These are phyloP conservation scores for Tribolium madens DNA, from an alignment of 1,140 invertebrate species.

Conservation along the genomic window DNA sequence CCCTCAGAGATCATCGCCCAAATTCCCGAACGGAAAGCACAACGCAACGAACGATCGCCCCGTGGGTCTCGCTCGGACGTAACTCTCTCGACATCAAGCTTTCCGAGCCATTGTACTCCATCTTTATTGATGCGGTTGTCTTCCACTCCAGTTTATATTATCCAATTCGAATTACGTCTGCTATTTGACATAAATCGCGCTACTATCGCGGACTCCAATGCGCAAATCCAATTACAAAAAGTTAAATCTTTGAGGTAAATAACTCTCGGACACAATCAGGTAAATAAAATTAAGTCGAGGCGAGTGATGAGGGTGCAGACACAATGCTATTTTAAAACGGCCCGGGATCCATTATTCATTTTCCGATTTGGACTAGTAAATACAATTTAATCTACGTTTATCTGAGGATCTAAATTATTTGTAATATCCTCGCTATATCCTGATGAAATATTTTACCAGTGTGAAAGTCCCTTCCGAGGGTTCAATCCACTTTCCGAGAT, in stretches of 20 bases:
- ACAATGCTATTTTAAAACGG: constrained; percentile 6
- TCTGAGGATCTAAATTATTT: constrained; percentile 42
- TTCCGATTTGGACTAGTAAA: constrained; percentile 24
- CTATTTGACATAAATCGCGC: constrained; percentile 44
- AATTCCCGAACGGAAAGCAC: constrained; percentile 38
- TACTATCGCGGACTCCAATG: background rate
- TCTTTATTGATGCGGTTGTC: constrained; percentile 52
- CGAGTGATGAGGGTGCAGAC: constrained; percentile 13
- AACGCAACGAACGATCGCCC: constrained; percentile 34
- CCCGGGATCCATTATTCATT: constrained; percentile 21
- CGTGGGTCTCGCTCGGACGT: constrained; percentile 16
- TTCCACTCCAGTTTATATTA: constrained; percentile 53
- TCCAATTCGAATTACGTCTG: constrained; percentile 50
- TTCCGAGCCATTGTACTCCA: constrained; percentile 52
- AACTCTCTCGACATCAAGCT: constrained; percentile 41
- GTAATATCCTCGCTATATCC: constrained; percentile 39
- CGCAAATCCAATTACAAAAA: background rate
- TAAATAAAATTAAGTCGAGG: constrained; percentile 31
- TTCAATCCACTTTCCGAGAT: constrained; percentile 45
- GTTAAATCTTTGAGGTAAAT: background rate
- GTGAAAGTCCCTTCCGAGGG: constrained; percentile 28
- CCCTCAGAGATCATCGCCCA: constrained; percentile 43
- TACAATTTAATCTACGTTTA: constrained; percentile 44
- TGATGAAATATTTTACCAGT: constrained; percentile 44
- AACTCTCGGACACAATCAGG: background rate